Evolutionary conservation across 2,888 invertebrate genomes (phyloP), one percentile per base, ranked within the genome.

Genomic region (Myathropa florea): DNA sequence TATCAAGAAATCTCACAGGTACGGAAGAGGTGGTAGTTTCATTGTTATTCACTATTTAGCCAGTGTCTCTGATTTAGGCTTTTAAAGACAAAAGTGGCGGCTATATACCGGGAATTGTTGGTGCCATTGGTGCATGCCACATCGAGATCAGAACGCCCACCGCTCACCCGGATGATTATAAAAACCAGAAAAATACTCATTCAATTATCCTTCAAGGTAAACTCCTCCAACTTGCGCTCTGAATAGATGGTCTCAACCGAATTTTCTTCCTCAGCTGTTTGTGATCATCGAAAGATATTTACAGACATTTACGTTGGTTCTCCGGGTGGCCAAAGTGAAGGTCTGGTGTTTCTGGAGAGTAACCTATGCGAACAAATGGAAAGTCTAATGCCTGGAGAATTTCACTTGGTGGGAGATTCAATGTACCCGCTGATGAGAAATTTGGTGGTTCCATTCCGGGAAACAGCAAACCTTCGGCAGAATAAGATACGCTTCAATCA

Each of bases 231-330:
- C 18, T 18, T 46, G 7, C 18, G 18, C 4, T 46, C 0, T 21
- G 18, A 18, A 4, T 7, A 46, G 1, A 1, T 33, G 23, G 4
- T 21, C 26, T 61, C 26, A 23, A 36, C 18, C 23, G 0, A 18
- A 10, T 28, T 71, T 21, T 28, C 2, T 75, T 75, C 46, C 4
- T 18, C 9, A 82, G 82, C 70, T 7, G 64, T 82, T 0, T 76
- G 82, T n/a, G 82, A 82, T 33, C 75, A 82, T 36, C 70, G 82
- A 12, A 70, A 59, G 12, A 64, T 82, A 46, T 82, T 82, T 59
- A 82, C 82, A 10, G 70, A 82, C 7, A 64, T 76, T 18, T 76
- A 64, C 26, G 82, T 76, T 2, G 82, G 82, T 4, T 64, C 76
- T 1, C 82, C 82, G 0, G 82, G 82, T 6, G 53, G 70, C 0